phyloP scores from a whole-genome alignment of 2,797 vertebrate species.

The Poecilia velifera region DNA sequence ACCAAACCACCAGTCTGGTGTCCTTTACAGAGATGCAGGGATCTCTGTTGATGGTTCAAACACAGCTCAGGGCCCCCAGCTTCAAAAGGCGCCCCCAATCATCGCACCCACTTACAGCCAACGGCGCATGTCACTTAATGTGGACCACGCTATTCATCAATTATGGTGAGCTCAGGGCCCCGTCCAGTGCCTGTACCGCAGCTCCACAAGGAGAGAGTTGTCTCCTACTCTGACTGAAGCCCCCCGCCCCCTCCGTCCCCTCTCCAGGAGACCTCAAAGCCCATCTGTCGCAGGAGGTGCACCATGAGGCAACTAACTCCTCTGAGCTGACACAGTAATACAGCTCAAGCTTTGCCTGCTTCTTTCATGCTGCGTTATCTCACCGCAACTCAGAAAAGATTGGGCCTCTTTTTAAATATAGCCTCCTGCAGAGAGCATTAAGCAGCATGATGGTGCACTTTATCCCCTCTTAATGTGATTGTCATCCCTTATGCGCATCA shows the following conservation, averaged over 20 bases:
- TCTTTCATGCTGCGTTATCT: conserved; percentile 48
- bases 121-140: conserved; percentile 81
- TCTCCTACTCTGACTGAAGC: conserved; percentile 74
- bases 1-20: conserved; percentile 79
- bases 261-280: conserved; percentile 57
- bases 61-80: conserved; percentile 64
- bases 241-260: conserved; percentile 11
- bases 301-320: conserved; percentile 62
- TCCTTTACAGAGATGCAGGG: conserved; percentile 77
- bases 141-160: conserved; percentile 81
- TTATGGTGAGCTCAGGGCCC: conserved; percentile 69
- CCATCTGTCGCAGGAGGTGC: conserved; percentile 63
- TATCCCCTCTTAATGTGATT: conserved; percentile 39
- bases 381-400: conserved; percentile 19
- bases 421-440: conserved; percentile 19
- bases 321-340: conserved; percentile 54
- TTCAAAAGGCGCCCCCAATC: conserved; percentile 74
- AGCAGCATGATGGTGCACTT: conserved; percentile 30
- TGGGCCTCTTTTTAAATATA: conserved; percentile 15
- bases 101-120: conserved; percentile 77
- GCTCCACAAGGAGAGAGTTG: conserved; percentile 68
- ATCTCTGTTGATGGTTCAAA: conserved; percentile 76
- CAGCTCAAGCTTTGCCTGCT: conserved; percentile 13
- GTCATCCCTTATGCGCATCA: conserved; percentile 39
- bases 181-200: conserved; percentile 61